Evolutionary conservation across 1,140 invertebrate species (phyloP).

Genomic region (Nomia melanderi): DNA sequence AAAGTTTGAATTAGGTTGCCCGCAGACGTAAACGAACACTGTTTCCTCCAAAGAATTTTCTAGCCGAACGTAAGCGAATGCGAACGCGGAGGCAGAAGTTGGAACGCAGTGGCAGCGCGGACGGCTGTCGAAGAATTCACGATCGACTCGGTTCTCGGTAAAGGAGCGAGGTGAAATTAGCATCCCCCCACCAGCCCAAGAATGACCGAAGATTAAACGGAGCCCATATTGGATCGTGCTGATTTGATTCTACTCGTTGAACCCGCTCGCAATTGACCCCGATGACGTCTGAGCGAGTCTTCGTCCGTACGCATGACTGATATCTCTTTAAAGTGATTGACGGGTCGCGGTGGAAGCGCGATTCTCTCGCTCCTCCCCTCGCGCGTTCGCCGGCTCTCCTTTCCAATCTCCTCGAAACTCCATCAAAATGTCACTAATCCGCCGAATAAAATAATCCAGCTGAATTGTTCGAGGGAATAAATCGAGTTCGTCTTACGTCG

Average conservation of each 20-base stretch:
- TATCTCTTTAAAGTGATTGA: slow-evolving; percentile 38
- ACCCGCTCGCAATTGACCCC: slow-evolving; percentile 33
- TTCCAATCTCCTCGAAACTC: slow-evolving; percentile 17
- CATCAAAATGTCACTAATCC: slow-evolving; percentile 13
- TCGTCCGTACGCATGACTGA: slow-evolving; percentile 34
- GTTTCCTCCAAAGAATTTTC: too few species aligned
- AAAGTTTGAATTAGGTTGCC: too few species aligned
- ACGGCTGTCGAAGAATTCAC: not conserved
- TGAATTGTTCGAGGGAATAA: not conserved
- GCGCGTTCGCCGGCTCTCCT: not conserved
- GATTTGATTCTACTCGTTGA: slow-evolving; percentile 41
- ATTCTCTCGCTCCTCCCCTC: not conserved
- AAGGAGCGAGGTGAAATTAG: slow-evolving; percentile 10
- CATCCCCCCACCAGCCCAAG: not conserved
- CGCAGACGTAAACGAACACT: not conserved
- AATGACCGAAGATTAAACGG: slow-evolving; percentile 17
- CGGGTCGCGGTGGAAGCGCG: not conserved
- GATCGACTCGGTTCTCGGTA: not conserved
- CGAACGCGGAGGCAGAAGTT: not conserved
- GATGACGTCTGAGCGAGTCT: slow-evolving; percentile 32
- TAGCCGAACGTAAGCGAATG: not conserved
- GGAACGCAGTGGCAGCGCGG: not conserved
- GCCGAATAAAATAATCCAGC: not conserved
- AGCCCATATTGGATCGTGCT: slow-evolving; percentile 34
- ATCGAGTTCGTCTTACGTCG: not conserved